Evolutionary conservation across 2,113 vertebrate species (phyloP).

Genomic region (Prunella fulvescens): DNA sequence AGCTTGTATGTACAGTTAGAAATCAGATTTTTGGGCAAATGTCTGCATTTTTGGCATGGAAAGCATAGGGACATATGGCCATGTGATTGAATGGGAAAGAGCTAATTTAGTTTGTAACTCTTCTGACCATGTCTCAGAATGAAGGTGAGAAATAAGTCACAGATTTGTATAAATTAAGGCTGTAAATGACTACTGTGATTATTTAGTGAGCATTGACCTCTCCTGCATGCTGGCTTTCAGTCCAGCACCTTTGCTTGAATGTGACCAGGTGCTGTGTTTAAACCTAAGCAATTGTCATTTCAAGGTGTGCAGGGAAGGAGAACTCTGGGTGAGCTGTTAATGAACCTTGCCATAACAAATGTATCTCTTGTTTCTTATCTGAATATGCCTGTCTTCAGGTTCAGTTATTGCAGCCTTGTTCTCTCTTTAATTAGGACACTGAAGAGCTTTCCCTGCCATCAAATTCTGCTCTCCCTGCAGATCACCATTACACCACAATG

Average conservation of each 20-base stretch:
- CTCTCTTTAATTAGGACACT: background rate
- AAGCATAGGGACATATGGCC: background rate
- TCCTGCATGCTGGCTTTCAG: background rate
- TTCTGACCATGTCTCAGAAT: background rate
- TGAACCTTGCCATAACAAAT: background rate
- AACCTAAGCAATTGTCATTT: background rate
- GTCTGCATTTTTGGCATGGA: background rate
- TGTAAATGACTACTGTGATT: background rate
- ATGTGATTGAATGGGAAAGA: background rate
- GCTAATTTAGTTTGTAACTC: background rate
- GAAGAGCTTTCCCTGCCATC: background rate
- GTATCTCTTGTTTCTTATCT: background rate
- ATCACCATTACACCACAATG: accelerated
- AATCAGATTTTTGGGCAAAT: background rate
- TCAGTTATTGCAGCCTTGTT: background rate
- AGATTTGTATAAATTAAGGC: background rate
- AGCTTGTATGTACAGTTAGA: background rate
- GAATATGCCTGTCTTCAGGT: background rate
- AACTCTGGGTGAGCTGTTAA: background rate
- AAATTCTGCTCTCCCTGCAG: background rate
- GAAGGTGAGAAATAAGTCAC: background rate
- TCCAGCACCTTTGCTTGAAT: background rate
- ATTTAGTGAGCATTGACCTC: background rate
- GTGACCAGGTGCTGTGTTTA: background rate
- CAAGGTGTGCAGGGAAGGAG: background rate